phyloP scores from a whole-genome alignment of 1,140 invertebrate species.

The Danaus plexippus region DNA sequence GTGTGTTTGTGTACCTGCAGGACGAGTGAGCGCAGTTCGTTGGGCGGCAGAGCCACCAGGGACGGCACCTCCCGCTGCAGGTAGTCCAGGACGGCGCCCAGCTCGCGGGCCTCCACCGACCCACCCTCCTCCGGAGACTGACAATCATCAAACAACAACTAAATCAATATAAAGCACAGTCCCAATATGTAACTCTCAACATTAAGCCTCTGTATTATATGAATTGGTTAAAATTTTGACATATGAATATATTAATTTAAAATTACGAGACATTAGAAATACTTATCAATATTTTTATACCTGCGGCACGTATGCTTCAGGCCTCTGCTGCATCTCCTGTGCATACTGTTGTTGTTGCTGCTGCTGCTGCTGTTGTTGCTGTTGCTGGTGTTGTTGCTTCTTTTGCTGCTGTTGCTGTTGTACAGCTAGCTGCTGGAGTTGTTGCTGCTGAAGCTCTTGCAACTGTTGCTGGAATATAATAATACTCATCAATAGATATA shows the following conservation, averaged over 20 bases:
- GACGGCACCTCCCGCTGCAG: conserved; percentile 68
- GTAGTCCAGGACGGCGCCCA: conserved; percentile 65
- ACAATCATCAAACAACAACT: conserved; percentile 5
- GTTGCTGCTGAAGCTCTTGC: conserved; percentile 62
- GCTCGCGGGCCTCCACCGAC: conserved; percentile 57
- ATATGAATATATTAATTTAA: conserved; percentile 1
- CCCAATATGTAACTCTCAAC: too few relatives aligned
- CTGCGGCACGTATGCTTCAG: conserved; percentile 43
- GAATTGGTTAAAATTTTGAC: not conserved
- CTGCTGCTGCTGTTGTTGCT: conserved; percentile 33
- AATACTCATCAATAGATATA: too few relatives aligned
- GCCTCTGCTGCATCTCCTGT: conserved; percentile 44
- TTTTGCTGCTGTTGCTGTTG: conserved; percentile 30
- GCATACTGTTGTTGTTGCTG: conserved; percentile 37
- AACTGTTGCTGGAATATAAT: conserved; percentile 41
- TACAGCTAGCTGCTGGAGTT: conserved; percentile 52
- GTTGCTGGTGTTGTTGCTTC: conserved; percentile 28
- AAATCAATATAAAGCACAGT: not conserved
- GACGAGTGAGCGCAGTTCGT: conserved; percentile 64
- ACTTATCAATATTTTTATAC: conserved; percentile 18
- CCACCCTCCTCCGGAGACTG: conserved; percentile 24
- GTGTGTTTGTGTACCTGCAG: conserved; percentile 40
- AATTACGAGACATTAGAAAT: not conserved
- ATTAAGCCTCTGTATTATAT: not conserved
- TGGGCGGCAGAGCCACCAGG: conserved; percentile 61